Evolutionary conservation across 2,797 vertebrate genomes (phyloP).

Genomic region (Oryzias sinensis): DNA sequence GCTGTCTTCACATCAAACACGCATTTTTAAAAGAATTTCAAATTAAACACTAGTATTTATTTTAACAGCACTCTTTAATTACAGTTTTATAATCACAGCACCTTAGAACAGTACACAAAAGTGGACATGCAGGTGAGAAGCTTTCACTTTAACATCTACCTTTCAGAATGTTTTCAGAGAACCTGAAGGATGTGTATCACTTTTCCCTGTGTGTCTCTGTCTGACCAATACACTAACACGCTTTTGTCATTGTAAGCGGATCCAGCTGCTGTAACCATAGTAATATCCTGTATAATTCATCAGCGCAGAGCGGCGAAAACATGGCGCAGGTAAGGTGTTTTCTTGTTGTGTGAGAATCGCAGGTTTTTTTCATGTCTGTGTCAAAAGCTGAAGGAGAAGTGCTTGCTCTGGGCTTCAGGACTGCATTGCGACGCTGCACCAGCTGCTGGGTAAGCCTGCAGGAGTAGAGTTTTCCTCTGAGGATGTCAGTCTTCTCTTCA

Average conservation of each 20-base stretch:
- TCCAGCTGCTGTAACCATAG: constrained; percentile 57
- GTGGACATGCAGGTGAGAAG: constrained; percentile 2
- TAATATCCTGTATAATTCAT: constrained; percentile 69
- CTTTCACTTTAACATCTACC: constrained; percentile 12
- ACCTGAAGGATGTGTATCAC: constrained; percentile 37
- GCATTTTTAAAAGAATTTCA: too few species aligned
- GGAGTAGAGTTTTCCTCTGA: constrained; percentile 64
- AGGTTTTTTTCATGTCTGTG: constrained; percentile 12
- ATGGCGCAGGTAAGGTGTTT: constrained; percentile 67
- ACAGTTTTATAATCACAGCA: too few species aligned
- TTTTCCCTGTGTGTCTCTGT: constrained; percentile 27
- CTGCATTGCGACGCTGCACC: constrained; percentile 41
- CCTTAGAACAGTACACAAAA: too few species aligned
- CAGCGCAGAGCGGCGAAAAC: constrained; percentile 38
- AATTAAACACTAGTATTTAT: too few species aligned
- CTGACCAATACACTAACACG: constrained; percentile 53
- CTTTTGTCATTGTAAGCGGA: constrained; percentile 62
- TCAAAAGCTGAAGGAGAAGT: not conserved
- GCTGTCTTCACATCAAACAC: too few species aligned
- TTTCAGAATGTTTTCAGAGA: constrained; percentile 14
- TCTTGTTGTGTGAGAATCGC: not conserved
- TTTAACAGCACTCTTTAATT: too few species aligned
- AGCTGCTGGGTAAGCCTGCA: constrained; percentile 40
- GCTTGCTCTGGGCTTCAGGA: constrained; percentile 32
- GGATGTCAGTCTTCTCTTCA: constrained; percentile 62